phyloP scores from a whole-genome alignment of 2,113 vertebrate species.

The Morone saxatilis region DNA sequence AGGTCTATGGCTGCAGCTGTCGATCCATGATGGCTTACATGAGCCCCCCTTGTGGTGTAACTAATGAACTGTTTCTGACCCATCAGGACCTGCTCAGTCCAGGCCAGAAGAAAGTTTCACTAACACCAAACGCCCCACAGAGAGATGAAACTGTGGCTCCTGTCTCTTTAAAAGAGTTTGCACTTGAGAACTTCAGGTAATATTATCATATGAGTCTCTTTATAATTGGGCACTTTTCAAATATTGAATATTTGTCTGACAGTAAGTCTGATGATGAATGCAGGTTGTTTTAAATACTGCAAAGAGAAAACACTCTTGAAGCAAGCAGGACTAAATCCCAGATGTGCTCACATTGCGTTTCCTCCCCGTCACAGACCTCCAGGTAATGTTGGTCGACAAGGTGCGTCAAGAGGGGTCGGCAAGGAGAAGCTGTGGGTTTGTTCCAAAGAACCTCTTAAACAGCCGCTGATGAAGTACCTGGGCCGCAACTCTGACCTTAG shows the following conservation, averaged over 20 bases:
- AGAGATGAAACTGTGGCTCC: constrained; percentile 79
- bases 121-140: not conserved
- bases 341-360: not conserved
- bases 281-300: too few species aligned
- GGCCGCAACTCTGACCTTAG: constrained; percentile 84
- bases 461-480: constrained; percentile 88
- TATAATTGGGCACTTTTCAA: not conserved
- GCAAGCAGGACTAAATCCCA: not conserved
- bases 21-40: not conserved
- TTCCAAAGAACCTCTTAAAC: constrained; percentile 89
- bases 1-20: not conserved
- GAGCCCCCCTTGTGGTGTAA: constrained; percentile 35
- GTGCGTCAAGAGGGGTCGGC: constrained; percentile 65
- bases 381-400: constrained; percentile 80
- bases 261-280: not conserved
- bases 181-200: constrained; percentile 93
- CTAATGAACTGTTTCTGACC: constrained; percentile 38
- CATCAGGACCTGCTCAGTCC: constrained; percentile 87
- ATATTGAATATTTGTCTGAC: not conserved
- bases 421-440: constrained; percentile 89
- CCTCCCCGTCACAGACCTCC: constrained; percentile 77
- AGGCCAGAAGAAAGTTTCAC: constrained; percentile 78
- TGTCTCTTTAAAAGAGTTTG: constrained; percentile 92
- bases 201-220: not conserved
- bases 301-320: not conserved